Evolutionary conservation across 2,113 vertebrate species (phyloP).

Genomic region (Parotia lawesii): DNA sequence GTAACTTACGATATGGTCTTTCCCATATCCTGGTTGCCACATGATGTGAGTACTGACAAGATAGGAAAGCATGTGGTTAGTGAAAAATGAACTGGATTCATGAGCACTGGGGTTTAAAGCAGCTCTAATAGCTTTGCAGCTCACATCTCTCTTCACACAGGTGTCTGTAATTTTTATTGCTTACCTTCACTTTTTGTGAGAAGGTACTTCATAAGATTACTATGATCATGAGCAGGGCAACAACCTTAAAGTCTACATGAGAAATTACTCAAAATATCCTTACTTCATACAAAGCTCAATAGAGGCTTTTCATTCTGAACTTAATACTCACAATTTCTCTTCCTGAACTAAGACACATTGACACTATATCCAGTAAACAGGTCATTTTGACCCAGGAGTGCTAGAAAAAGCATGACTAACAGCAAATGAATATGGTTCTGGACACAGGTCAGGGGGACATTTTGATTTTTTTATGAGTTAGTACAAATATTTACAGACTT

Average conservation of each 20-base stretch:
- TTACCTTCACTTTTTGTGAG: background rate
- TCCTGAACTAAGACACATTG: background rate
- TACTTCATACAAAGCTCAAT: background rate
- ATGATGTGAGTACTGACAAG: background rate
- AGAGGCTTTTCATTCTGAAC: background rate
- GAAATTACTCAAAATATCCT: background rate
- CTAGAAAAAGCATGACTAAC: background rate
- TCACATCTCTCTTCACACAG: background rate
- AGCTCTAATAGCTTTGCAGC: background rate
- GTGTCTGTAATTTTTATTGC: background rate
- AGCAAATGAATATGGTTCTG: background rate
- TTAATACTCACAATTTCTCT: background rate
- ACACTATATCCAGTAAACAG: background rate
- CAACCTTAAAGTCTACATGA: background rate
- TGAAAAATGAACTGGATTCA: background rate
- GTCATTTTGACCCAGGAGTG: background rate
- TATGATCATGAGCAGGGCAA: background rate
- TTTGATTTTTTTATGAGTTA: background rate
- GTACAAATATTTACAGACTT: background rate
- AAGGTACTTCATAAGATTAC: background rate
- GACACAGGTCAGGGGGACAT: background rate
- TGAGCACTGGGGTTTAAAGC: background rate
- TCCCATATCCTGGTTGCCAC: background rate
- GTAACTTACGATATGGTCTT: accelerated
- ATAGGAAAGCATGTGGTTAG: accelerated